Base-by-base conservation (phyloP, 2,797 vertebrate genomes). In the Platalea minor region DNA sequence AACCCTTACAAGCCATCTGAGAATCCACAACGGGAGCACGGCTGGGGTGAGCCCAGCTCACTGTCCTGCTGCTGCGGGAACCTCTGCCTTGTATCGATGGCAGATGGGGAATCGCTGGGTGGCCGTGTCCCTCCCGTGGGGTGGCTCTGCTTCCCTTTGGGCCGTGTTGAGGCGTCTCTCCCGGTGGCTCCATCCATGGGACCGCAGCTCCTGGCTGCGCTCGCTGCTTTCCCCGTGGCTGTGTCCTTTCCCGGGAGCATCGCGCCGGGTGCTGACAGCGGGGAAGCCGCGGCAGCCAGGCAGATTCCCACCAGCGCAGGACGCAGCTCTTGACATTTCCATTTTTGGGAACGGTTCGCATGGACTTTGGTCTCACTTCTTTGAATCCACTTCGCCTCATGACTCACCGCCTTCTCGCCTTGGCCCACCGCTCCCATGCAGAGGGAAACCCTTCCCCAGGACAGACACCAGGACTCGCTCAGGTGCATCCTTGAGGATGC, bases 331-430 rank as follows among this genome's bases (percentile, higher is more conserved):
- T 4, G 9, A n/a, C 90, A 90, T 85, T 92, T 74, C 95, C 95
- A 90, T 96, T 91, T 96, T 96, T 94, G 96, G 96, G 94, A 94
- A 80, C 10, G 1, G 9, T 39, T 28, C 88, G 84, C 86, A 2
- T 56, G 28, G n/a, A 63, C 51, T 90, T 51, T 3, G 35, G 48
- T 54, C 83, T 77, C 3, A 0, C 10, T 84, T 68, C 75, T 88
- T 53, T 14, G 46, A 41, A 74, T 56, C 76, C 5, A 64, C 73
- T 54, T 67, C 0, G 0, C 68, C 37, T 63, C 53, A 0, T 78
- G 69, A 92, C 65, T 95, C 89, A 81, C 35, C 81, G 18, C 9
- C 37, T 76, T 37, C 78, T 51, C 0, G 0, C 11, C 37, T 64
- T 14, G 25, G 3, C 45, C 60, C 20, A 10, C 26, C 2, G 2